Evolutionary conservation across 2,113 vertebrate species (phyloP).

Genomic region (Psettodes erumei): DNA sequence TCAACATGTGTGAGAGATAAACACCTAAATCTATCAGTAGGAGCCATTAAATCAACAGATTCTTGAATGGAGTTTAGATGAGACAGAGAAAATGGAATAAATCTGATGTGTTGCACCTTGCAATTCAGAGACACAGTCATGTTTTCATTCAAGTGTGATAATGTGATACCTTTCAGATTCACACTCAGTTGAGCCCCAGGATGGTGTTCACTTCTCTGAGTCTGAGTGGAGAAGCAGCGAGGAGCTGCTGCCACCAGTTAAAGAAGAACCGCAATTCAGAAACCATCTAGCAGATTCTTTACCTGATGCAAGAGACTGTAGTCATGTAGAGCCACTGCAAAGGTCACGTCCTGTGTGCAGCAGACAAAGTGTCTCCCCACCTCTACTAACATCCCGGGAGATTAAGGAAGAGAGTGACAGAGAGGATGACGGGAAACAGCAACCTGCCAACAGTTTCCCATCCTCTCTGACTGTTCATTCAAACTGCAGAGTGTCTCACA

Average conservation of each 20-base stretch:
- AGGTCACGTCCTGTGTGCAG: slow-evolving; percentile 15
- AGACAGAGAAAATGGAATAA: no score
- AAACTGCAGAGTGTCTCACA: slow-evolving; percentile 18
- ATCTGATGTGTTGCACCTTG: no score
- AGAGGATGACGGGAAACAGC: slow-evolving; percentile 14
- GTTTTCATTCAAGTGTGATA: neutral
- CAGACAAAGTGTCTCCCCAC: slow-evolving; percentile 15
- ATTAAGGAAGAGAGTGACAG: slow-evolving; percentile 48
- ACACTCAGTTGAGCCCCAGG: slow-evolving; percentile 23
- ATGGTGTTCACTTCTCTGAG: slow-evolving; percentile 28
- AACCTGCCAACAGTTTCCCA: neutral
- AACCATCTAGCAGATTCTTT: neutral
- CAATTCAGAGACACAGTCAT: neutral
- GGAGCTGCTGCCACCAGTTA: slow-evolving; percentile 53
- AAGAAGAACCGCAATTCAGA: slow-evolving; percentile 55
- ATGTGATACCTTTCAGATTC: slow-evolving; percentile 58
- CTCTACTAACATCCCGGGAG: neutral
- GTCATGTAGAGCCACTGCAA: neutral
- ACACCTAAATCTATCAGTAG: neutral
- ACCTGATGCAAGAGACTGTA: slow-evolving; percentile 8
- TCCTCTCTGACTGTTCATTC: neutral
- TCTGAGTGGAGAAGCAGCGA: slow-evolving; percentile 34
- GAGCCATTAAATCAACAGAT: neutral
- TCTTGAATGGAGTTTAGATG: no score
- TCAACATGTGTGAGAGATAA: neutral